Evolutionary conservation across 2,113 vertebrate genomes (phyloP).

Genomic region (Prunella himalayana): DNA sequence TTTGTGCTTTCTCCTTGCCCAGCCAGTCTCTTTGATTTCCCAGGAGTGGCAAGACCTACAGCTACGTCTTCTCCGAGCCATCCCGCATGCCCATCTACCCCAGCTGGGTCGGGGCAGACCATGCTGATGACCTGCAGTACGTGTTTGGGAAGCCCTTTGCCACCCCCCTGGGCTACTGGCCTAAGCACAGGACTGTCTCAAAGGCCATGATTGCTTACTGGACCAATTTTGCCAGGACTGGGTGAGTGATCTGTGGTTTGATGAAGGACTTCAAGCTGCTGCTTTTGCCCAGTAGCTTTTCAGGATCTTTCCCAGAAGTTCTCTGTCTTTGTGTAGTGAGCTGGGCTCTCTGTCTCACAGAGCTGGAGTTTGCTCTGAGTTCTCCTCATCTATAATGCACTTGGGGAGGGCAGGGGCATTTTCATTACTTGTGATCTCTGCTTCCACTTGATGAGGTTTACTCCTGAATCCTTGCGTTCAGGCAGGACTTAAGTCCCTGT

Average conservation of each 20-base stretch:
- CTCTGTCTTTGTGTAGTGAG: neutral
- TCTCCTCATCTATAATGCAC: neutral
- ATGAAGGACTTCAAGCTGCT: neutral
- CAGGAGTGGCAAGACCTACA: slow-evolving; percentile 84
- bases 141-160: slow-evolving; percentile 90
- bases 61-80: slow-evolving; percentile 83
- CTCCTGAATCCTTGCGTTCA: too few relatives aligned
- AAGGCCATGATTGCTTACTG: slow-evolving; percentile 88
- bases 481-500: too few relatives aligned
- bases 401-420: neutral
- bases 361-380: neutral
- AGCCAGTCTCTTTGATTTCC: neutral
- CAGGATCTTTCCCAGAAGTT: neutral
- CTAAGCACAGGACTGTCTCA: slow-evolving; percentile 80
- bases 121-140: slow-evolving; percentile 88
- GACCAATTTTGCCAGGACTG: slow-evolving; percentile 93
- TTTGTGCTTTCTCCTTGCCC: neutral
- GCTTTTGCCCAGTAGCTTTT: neutral
- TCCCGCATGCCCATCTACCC: slow-evolving; percentile 82
- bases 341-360: neutral
- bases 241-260: slow-evolving; percentile 73
- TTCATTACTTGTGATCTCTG: neutral
- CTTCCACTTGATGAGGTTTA: neutral
- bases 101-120: slow-evolving; percentile 90
- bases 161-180: slow-evolving; percentile 78